Base-by-base conservation (phyloP, 2,797 vertebrate species). In the Halcyon smyrnensis region DNA sequence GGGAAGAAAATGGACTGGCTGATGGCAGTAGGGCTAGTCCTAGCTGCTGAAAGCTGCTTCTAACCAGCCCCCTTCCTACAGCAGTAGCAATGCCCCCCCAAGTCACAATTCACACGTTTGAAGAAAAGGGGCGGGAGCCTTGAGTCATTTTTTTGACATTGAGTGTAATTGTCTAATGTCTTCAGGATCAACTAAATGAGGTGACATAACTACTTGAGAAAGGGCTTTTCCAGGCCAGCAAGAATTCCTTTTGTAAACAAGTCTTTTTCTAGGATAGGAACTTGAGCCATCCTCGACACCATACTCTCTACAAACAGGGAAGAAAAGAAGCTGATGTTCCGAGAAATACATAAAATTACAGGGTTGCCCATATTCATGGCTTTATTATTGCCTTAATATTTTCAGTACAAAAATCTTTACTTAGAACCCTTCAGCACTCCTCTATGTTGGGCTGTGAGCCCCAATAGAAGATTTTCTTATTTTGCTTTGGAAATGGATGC, bases 261-360 rank as follows among this genome's bases (percentile, higher is more conserved):
- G 12, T 11, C 30, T 71, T 87, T 80, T 87, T 43, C 67, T 70
- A 90, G 46, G 73, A 59, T 2, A 70, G n/a, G 39, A 85, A 73
- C 13, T 63, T 63, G 56, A 77, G 56, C 45, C 50, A 10, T 18
- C n/a, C 50, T 73, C 76, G 87, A 56, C 37, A 16, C 19, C 16
- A 8, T 17, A 10, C 36, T 79, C 50, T 69, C 14, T 64, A 37
- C 19, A 76, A 63, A 54, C 69, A 37, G 32, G 45, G 39, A 92
- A 84, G 36, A n/a, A 75, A 88, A 70, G 64, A 65, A 87, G 51
- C 21, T 88, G 48, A 91, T 91, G 64, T 76, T 91, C 50, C 53
- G 75, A 89, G 37, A 30, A 90, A 86, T n/a, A 76, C 45, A 69
- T 19, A 43, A 63, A 89, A 90, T 74, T 75, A 46, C 53, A 95